phyloP scores from a whole-genome alignment of 2,113 vertebrate genomes.

The Merops nubicus region DNA sequence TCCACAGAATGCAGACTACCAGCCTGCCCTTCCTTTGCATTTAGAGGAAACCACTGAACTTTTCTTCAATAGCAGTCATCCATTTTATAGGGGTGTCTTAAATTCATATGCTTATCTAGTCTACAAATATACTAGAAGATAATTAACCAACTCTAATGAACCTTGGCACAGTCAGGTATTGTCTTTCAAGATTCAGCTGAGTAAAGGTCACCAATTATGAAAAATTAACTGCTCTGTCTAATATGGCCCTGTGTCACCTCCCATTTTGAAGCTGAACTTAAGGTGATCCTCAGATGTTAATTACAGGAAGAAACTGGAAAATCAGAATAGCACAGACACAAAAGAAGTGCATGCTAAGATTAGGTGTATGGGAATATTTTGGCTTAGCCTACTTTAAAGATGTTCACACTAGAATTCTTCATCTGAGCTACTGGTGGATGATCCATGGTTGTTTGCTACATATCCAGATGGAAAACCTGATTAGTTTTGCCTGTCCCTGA shows the following conservation, averaged over 20 bases:
- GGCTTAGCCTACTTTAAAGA: background rate
- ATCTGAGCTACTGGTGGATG: background rate
- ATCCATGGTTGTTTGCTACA: background rate
- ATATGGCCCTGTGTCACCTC: background rate
- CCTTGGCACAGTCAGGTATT: background rate
- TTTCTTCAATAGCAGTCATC: background rate
- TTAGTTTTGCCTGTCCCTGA: background rate
- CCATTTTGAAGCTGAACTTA: background rate
- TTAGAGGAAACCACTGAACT: background rate
- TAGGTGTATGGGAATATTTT: background rate
- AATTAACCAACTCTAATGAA: conserved; percentile 34
- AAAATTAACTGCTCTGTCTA: background rate
- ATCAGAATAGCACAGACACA: background rate
- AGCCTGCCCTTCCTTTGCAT: background rate
- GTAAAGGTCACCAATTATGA: background rate
- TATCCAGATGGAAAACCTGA: background rate
- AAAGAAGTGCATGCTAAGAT: background rate
- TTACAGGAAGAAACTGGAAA: background rate
- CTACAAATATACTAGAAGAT: background rate
- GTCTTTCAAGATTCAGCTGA: background rate
- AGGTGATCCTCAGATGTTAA: background rate
- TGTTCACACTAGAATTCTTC: background rate
- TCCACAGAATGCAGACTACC: background rate
- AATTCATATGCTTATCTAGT: background rate
- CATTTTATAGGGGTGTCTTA: background rate